These are phyloP conservation scores for Hermatobates lingyangjiaoensis DNA, from an alignment of 1,140 invertebrate species.

Conservation along the genomic window DNA sequence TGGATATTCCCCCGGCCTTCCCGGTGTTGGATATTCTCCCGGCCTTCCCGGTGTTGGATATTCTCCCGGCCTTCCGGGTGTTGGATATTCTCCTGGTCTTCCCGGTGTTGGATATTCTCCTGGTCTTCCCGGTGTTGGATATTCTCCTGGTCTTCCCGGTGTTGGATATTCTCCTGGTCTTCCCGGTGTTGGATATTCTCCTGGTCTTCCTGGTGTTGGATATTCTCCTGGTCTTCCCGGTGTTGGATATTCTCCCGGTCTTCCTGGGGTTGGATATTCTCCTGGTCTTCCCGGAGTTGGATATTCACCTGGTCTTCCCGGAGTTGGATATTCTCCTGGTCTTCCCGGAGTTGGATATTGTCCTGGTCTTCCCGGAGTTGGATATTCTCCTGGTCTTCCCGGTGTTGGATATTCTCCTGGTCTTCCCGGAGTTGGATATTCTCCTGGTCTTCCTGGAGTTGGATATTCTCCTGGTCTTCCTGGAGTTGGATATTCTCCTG, in stretches of 20 bases:
- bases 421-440: constrained; percentile 8
- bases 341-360: constrained; percentile 7
- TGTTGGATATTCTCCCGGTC: constrained; percentile 7
- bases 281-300: constrained; percentile 6
- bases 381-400: constrained; percentile 4
- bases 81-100: constrained; percentile 11
- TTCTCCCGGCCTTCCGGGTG: constrained; percentile 8
- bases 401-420: constrained; percentile 13
- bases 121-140: constrained; percentile 5
- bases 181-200: neutral
- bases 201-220: constrained; percentile 6
- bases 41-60: neutral
- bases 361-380: constrained; percentile 7
- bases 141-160: constrained; percentile 1
- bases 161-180: constrained; percentile 9
- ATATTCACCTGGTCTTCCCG: constrained; percentile 7
- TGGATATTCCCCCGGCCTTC: constrained; percentile 12
- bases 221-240: constrained; percentile 8
- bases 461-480: constrained; percentile 8
- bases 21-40: constrained; percentile 10
- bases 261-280: constrained; percentile 8
- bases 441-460: constrained; percentile 6
- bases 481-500: constrained; percentile 10
- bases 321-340: constrained; percentile 8
- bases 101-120: constrained; percentile 9